Conservation (phyloP, 2,113 vertebrate genomes). For the Brachyistius frenatus region DNA sequence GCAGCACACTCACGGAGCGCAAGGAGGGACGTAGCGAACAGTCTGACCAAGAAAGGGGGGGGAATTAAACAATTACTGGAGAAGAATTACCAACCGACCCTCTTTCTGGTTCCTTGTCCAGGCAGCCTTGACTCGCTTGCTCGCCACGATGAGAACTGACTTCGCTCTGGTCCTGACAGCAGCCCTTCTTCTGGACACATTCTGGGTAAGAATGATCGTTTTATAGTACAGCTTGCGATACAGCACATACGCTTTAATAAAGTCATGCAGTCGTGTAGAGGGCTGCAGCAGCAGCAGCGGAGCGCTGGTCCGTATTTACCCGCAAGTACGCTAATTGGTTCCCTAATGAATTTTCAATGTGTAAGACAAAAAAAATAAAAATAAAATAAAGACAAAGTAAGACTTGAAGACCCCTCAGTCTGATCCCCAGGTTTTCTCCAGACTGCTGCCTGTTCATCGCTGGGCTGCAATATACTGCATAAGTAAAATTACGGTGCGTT, state of each 20-base stretch:
- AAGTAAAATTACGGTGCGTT: conserved; percentile 53
- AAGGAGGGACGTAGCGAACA: conserved; percentile 50
- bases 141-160: conserved; percentile 83
- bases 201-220: conserved; percentile 78
- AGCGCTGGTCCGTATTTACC: conserved; percentile 14
- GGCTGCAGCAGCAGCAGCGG: conserved; percentile 35
- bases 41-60: conserved; percentile 28
- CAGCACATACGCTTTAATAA: conserved; percentile 13
- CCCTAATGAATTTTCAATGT: conserved; percentile 21
- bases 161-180: conserved; percentile 80
- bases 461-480: conserved; percentile 5
- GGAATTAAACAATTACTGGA: conserved; percentile 43
- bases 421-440: not conserved
- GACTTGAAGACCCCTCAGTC: not conserved
- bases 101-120: conserved; percentile 60
- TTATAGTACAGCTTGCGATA: not conserved
- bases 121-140: conserved; percentile 67
- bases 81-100: conserved; percentile 55
- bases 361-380: not conserved
- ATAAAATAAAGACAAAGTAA: conserved; percentile 28
- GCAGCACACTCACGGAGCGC: conserved; percentile 65
- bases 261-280: conserved; percentile 47
- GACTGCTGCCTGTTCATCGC: conserved; percentile 7
- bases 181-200: conserved; percentile 78
- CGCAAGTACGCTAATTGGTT: conserved; percentile 49